Conservation (phyloP, 2,797 vertebrate genomes). For the Phaenicophaeus curvirostris region DNA sequence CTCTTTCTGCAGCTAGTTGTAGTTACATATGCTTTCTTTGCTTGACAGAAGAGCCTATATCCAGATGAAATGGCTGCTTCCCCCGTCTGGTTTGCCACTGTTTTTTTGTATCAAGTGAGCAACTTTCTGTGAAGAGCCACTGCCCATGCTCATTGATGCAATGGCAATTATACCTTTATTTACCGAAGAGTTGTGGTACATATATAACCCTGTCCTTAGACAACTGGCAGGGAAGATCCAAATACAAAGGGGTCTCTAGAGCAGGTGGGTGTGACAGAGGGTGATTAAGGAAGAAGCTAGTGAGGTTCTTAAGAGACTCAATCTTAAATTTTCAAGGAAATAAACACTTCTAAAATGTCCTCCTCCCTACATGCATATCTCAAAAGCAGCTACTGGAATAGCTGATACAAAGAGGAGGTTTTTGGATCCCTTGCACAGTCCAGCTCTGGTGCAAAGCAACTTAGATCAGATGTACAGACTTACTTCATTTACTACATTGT, state of each 20-base stretch:
- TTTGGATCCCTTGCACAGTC: rapidly evolving
- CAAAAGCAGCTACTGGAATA: not conserved
- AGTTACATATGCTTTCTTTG: not conserved
- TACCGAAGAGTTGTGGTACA: not conserved
- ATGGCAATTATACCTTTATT: not conserved
- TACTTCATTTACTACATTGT: not conserved
- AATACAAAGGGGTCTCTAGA: not conserved
- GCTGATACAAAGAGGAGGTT: not conserved
- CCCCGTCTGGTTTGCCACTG: not conserved
- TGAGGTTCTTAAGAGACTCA: not conserved
- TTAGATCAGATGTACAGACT: not conserved
- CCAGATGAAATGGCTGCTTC: not conserved
- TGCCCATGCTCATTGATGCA: not conserved
- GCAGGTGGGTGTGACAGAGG: not conserved
- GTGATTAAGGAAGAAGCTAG: not conserved
- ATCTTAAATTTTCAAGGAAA: not conserved
- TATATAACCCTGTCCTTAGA: not conserved
- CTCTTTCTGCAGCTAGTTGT: not conserved
- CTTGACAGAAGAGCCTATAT: not conserved
- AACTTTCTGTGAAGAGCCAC: not conserved
- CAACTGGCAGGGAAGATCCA: not conserved
- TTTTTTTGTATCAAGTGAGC: not conserved
- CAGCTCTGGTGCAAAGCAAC: not conserved
- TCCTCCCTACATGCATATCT: not conserved
- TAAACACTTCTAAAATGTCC: not conserved